A percentile compares a stretch with the other conserved stretches of the same genome.
phyloP scores from a whole-genome alignment of 2,888 invertebrate species.

The Megaustenia siamemsis region DNA sequence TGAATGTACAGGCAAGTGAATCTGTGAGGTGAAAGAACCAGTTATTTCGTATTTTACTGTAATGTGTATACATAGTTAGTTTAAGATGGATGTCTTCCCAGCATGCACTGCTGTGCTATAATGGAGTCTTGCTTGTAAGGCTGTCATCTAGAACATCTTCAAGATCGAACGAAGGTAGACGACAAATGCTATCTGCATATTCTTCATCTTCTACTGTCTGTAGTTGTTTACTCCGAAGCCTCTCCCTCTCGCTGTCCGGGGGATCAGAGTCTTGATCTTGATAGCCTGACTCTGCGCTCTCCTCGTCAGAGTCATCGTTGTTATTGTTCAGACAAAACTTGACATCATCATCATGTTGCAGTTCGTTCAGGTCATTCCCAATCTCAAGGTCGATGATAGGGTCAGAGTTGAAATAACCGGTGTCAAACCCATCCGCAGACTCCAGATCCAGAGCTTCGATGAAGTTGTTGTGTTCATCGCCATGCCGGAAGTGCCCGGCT shows the following conservation, averaged over 20 bases:
- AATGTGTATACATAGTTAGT: too few relatives aligned
- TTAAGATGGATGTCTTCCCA: too few relatives aligned
- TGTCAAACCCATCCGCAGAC: constrained; percentile 49
- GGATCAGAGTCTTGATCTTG: constrained; percentile 70
- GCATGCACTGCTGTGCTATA: too few relatives aligned
- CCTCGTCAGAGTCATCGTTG: constrained; percentile 73
- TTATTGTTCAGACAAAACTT: constrained; percentile 65
- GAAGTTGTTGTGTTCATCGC: constrained; percentile 46
- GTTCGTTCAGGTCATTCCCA: constrained; percentile 76
- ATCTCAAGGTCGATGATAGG: constrained; percentile 74
- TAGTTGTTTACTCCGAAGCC: constrained; percentile 29
- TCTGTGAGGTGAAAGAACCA: too few relatives aligned
- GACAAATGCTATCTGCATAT: constrained; percentile 1
- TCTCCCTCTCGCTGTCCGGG: constrained; percentile 39
- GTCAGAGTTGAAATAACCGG: constrained; percentile 57
- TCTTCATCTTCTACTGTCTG: constrained; percentile 39
- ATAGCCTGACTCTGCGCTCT: constrained; percentile 77
- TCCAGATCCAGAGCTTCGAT: constrained; percentile 58
- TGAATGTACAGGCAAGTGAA: too few relatives aligned
- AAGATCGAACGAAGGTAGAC: neutral
- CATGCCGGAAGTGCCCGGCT: constrained; percentile 30
- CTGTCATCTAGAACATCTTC: too few relatives aligned
- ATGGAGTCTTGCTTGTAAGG: too few relatives aligned
- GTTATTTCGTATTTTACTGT: too few relatives aligned
- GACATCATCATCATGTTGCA: constrained; percentile 71